Evolutionary conservation across 2,888 invertebrate genomes (phyloP).

Genomic region (Polietes domitor): DNA sequence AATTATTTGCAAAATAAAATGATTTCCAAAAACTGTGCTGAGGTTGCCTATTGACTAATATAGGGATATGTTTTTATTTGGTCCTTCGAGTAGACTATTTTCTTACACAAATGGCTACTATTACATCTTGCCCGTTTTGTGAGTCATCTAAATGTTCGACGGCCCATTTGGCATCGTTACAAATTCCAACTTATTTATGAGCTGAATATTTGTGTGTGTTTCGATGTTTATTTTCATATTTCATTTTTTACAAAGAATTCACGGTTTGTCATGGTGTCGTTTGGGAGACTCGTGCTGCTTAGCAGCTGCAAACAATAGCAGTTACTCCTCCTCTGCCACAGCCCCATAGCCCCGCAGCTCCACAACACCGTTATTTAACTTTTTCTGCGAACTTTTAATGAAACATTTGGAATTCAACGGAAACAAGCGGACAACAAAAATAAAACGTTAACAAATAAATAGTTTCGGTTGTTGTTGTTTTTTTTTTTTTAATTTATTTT

Average conservation of each 20-base stretch:
- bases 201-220: not conserved
- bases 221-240: not conserved
- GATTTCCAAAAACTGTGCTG: too few species aligned
- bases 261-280: slow-evolving; percentile 36
- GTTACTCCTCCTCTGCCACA: not conserved
- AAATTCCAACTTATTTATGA: not conserved
- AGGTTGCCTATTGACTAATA: too few species aligned
- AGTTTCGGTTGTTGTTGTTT: slow-evolving; percentile 25
- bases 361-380: not conserved
- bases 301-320: not conserved
- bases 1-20: too few species aligned
- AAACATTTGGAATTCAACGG: slow-evolving; percentile 37
- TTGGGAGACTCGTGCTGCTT: slow-evolving; percentile 14
- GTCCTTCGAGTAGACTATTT: too few species aligned
- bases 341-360: not conserved
- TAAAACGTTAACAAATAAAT: slow-evolving; percentile 39
- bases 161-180: too few species aligned
- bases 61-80: too few species aligned
- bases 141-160: too few species aligned
- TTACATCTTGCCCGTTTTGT: too few species aligned
- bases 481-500: too few species aligned
- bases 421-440: slow-evolving; percentile 16
- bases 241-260: slow-evolving; percentile 41
- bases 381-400: slow-evolving; percentile 20
- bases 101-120: too few species aligned